A percentile compares a stretch with the other conserved stretches of the same genome.
Conservation (phyloP, 2,888 invertebrate genomes). For the Caenorhabditis uteleia region DNA sequence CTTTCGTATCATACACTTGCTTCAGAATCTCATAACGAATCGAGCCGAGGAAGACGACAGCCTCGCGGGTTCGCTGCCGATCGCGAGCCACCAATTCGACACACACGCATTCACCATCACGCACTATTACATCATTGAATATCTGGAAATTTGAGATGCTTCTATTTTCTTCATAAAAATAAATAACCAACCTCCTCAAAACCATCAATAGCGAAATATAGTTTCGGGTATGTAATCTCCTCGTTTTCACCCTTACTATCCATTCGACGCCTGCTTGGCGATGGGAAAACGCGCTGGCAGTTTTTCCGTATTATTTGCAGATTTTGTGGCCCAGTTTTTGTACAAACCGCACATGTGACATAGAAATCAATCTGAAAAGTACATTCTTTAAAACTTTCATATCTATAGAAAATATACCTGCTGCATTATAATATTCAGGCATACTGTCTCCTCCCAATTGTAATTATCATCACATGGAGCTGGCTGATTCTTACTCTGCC, state of each 20-base stretch:
- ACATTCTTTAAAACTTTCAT: neutral
- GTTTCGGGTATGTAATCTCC: constrained; percentile 97
- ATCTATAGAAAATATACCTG: constrained; percentile 74
- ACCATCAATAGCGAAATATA: constrained; percentile 98
- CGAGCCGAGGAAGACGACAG: constrained; percentile 94
- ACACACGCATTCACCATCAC: constrained; percentile 98
- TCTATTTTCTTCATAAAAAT: neutral
- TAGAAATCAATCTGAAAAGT: constrained; percentile 84
- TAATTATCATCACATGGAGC: constrained; percentile 88
- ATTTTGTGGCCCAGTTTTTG: constrained; percentile 94
- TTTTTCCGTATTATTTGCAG: constrained; percentile 90
- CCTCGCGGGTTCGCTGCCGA: constrained; percentile 75
- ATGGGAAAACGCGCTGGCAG: constrained; percentile 90
- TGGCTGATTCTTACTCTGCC: constrained; percentile 93
- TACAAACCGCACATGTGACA: constrained; percentile 94
- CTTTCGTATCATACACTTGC: constrained; percentile 72
- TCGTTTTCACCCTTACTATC: constrained; percentile 98
- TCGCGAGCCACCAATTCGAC: constrained; percentile 95
- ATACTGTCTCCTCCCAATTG: constrained; percentile 99
- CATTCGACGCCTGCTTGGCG: constrained; percentile 86
- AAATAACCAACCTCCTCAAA: constrained; percentile 85
- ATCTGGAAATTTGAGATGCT: constrained; percentile 73
- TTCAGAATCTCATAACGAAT: constrained; percentile 96
- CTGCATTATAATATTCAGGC: constrained; percentile 93
- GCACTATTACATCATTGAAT: constrained; percentile 93